Evolutionary conservation across 2,888 invertebrate genomes (phyloP), one percentile per base, ranked within the genome.

Genomic region (Meiosimyza decipiens): DNA sequence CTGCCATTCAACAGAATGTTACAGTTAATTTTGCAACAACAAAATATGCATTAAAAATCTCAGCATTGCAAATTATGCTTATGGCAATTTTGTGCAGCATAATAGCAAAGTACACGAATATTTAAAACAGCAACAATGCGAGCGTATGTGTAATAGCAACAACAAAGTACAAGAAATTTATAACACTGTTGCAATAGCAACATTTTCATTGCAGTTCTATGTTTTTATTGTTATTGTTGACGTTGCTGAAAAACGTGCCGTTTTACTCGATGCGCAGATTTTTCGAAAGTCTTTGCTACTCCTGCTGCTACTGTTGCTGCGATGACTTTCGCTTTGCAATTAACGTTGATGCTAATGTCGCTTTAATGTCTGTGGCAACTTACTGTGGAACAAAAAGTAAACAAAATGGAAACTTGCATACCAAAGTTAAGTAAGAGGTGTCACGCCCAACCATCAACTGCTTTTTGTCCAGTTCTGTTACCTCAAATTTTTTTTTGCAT

Each of bases 251-350:
- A 60, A 69, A 70, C 70, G 70, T 70, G 70, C 62, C 54, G 51
- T 70, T 52, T 54, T 18, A 22, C n/a, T 22, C n/a, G 70, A 54
- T 54, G 62, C 18, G 54, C 70, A 70, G 63, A 63, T 62, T 54
- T 54, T 18, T 47, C 9, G 13, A 11, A 60, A 51, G 18, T 16
- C 16, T n/a, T 64, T 18, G 18, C 16, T 22, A 28, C 6, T 9
- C 18, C 11, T 13, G 40, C 78, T 33, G 73, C 65, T 71, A 73
- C 75, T 55, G 55, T 55, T 55, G 55, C 4, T 6, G 6, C 13
- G 9, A 55, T 4, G 12, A 55, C 55, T 55, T 55, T n/a, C 4
- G 16, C 55, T 40, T 67, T 11, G 18, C 28, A 33, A 40, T 18
- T 13, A 28, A 28, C 28, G 28, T 28, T 28, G 4, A 2, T 3